These are phyloP conservation scores for Amblyopsis rosae DNA, from an alignment of 2,113 vertebrate genomes.

Conservation along the genomic window DNA sequence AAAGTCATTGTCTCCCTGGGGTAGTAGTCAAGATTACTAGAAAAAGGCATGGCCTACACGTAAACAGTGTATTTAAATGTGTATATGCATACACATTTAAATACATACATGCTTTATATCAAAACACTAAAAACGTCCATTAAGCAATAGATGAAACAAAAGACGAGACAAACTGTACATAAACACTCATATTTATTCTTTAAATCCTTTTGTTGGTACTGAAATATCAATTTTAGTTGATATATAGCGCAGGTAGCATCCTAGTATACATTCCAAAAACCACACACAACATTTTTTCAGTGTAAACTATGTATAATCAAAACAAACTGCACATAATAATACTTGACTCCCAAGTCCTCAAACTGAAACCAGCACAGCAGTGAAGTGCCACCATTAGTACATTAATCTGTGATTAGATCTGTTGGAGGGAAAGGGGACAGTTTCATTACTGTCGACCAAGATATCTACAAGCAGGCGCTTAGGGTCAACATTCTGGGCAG, in stretches of 20 bases:
- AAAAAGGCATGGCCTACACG: not conserved
- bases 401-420: slow-evolving; percentile 62
- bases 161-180: too few relatives aligned
- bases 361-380: slow-evolving; percentile 39
- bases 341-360: slow-evolving; percentile 11
- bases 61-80: too few relatives aligned
- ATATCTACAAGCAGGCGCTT: slow-evolving; percentile 64
- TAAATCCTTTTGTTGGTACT: too few relatives aligned
- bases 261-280: too few relatives aligned
- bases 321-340: too few relatives aligned
- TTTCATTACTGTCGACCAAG: slow-evolving; percentile 65
- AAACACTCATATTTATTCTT: not conserved
- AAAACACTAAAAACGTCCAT: too few relatives aligned
- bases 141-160: too few relatives aligned
- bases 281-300: too few relatives aligned
- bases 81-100: not conserved
- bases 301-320: too few relatives aligned
- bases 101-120: slow-evolving; percentile 4
- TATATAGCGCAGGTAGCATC: too few relatives aligned
- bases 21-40: slow-evolving; percentile 2
- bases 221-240: too few relatives aligned
- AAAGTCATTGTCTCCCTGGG: slow-evolving; percentile 4
- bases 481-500: slow-evolving; percentile 63
- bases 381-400: slow-evolving; percentile 63
- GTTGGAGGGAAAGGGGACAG: slow-evolving; percentile 58